These are phyloP conservation scores for Cotesia congregata DNA, from an alignment of 2,888 invertebrate species.

Conservation along the genomic window DNA sequence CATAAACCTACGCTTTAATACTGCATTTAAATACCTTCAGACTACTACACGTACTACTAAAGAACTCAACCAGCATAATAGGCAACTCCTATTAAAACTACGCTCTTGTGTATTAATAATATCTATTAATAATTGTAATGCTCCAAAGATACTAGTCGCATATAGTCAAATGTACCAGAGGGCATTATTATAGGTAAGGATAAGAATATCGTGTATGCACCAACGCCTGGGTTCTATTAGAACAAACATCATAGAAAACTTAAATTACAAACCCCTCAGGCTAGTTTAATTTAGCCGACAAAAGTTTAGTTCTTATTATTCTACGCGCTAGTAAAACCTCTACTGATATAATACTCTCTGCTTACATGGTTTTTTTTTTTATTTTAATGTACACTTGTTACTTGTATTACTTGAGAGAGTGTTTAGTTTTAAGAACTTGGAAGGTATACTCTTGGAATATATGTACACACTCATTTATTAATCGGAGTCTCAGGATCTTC, in stretches of 20 bases:
- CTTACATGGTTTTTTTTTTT: not conserved
- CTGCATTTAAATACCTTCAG: slow-evolving; percentile 1
- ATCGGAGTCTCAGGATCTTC: not conserved
- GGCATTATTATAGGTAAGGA: not conserved
- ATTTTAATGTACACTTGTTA: slow-evolving; percentile 16
- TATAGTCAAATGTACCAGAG: not conserved
- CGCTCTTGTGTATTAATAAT: not conserved
- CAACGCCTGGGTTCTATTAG: slow-evolving; percentile 46
- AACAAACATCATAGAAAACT: slow-evolving; percentile 48
- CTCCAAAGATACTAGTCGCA: not conserved
- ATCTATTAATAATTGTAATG: not conserved
- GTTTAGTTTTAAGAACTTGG: not conserved
- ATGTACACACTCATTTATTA: slow-evolving; percentile 11
- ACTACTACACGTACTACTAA: not conserved
- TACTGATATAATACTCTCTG: not conserved
- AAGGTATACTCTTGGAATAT: not conserved
- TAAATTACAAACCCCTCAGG: slow-evolving; percentile 48
- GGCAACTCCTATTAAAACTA: not conserved
- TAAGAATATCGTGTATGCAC: slow-evolving; percentile 42
- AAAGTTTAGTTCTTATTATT: slow-evolving; percentile 30
- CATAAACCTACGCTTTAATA: slow-evolving; percentile 25
- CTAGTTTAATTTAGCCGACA: slow-evolving; percentile 45
- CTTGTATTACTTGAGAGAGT: not conserved
- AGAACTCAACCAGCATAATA: not conserved
- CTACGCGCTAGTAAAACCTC: no score